Percentiles rank a stretch among this genome's conserved stretches.
phyloP scores from a whole-genome alignment of 2,113 vertebrate species.

The Arizona elegans region DNA sequence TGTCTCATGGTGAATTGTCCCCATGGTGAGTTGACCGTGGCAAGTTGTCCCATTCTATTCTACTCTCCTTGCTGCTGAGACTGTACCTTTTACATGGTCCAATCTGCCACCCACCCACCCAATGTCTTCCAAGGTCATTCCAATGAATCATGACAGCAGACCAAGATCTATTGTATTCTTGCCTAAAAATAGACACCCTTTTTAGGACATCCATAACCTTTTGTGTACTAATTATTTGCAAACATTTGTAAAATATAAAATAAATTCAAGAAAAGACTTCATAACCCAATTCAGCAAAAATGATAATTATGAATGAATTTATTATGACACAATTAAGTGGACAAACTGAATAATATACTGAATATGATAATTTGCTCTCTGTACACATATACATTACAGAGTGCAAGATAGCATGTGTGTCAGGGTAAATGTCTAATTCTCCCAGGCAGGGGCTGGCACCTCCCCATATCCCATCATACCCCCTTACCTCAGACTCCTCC shows the following conservation, averaged over 20 bases:
- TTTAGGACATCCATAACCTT: background rate
- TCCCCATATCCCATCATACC: too few relatives aligned
- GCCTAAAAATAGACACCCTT: background rate
- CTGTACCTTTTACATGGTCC: background rate
- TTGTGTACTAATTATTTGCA: background rate
- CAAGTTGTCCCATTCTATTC: too few relatives aligned
- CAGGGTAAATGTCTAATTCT: too few relatives aligned
- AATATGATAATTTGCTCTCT: background rate
- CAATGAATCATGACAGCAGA: too few relatives aligned
- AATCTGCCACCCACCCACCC: too few relatives aligned
- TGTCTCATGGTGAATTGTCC: too few relatives aligned
- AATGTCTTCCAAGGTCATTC: too few relatives aligned
- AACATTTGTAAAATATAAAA: background rate
- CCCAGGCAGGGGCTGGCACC: too few relatives aligned
- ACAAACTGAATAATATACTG: background rate
- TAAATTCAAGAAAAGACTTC: background rate
- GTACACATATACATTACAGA: background rate
- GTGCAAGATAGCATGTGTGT: background rate
- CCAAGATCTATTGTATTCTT: background rate
- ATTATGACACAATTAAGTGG: background rate
- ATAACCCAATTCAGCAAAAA: background rate
- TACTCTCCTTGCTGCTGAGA: background rate
- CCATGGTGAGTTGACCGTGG: too few relatives aligned
- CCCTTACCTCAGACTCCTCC: too few relatives aligned
- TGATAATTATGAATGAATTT: background rate